phyloP scores from a whole-genome alignment of 2,888 invertebrate genomes.

The Ennomos quercinarius region DNA sequence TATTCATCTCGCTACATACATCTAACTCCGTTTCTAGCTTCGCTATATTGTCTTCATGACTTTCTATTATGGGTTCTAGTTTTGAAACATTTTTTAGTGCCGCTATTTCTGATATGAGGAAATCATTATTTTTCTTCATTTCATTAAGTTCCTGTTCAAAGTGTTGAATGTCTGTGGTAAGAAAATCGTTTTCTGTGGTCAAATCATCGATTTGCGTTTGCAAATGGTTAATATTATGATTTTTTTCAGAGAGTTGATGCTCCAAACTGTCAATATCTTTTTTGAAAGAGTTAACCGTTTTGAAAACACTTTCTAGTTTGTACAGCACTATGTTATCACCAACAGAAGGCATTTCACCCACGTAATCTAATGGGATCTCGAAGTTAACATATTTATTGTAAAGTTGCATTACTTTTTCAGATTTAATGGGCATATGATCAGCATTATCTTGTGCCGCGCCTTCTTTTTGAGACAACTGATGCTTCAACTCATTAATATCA shows the following conservation, averaged over 20 bases:
- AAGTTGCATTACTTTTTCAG: constrained; percentile 72
- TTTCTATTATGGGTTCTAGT: constrained; percentile 89
- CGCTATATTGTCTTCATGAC: constrained; percentile 88
- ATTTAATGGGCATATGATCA: constrained; percentile 62
- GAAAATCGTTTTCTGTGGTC: constrained; percentile 78
- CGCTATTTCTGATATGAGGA: constrained; percentile 88
- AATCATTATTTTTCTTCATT: constrained; percentile 89
- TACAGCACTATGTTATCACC: constrained; percentile 67
- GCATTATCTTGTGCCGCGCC: constrained; percentile 45
- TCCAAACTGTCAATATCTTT: constrained; percentile 85
- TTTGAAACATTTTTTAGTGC: constrained; percentile 87
- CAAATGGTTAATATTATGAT: constrained; percentile 79
- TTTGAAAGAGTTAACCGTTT: constrained; percentile 84
- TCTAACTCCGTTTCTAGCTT: constrained; percentile 88
- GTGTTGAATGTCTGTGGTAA: constrained; percentile 77
- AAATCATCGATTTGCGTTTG: constrained; percentile 85
- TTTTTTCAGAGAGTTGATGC: constrained; percentile 84
- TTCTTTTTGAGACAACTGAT: constrained; percentile 66
- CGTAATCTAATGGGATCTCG: constrained; percentile 77
- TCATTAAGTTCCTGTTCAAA: constrained; percentile 87
- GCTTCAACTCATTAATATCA: constrained; percentile 74
- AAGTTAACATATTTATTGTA: constrained; percentile 80
- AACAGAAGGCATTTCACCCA: constrained; percentile 74
- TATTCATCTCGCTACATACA: constrained; percentile 84
- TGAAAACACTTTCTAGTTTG: constrained; percentile 83